Conservation (phyloP, 2,888 invertebrate genomes). For the Taenaris catops region DNA sequence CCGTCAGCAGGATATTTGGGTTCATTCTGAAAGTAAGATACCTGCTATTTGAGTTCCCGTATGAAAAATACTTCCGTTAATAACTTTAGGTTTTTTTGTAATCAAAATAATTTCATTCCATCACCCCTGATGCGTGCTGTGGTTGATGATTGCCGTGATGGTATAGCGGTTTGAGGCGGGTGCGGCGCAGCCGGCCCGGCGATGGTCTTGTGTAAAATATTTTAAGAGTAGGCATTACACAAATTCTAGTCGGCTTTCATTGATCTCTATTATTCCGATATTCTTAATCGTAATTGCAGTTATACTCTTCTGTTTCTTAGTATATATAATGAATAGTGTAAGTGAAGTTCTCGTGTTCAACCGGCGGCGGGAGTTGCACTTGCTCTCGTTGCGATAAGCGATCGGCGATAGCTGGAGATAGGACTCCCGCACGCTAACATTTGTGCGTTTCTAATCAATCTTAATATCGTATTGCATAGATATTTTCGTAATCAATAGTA, state of each 20-base stretch:
- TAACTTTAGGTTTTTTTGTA: too few species aligned
- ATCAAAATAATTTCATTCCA: too few species aligned
- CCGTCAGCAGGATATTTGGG: too few species aligned
- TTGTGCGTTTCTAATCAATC: conserved; percentile 43
- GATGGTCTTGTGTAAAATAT: conserved; percentile 41
- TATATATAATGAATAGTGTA: conserved; percentile 42
- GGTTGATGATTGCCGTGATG: too few species aligned
- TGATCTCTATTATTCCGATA: conserved; percentile 66
- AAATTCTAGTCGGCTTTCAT: conserved; percentile 77
- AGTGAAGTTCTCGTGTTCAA: conserved; percentile 59
- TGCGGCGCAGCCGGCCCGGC: conserved; percentile 19
- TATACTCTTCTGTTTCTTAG: conserved; percentile 56
- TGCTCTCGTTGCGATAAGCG: too few species aligned
- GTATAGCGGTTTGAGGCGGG: too few species aligned
- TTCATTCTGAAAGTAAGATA: too few species aligned
- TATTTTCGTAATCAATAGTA: conserved; percentile 76
- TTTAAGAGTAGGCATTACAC: conserved; percentile 63
- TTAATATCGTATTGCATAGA: conserved; percentile 62
- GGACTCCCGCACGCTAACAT: conserved; percentile 25
- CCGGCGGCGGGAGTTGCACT: conserved; percentile 25
- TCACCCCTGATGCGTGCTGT: too few species aligned
- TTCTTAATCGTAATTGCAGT: conserved; percentile 60
- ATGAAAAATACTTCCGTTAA: too few species aligned
- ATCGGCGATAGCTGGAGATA: too few species aligned
- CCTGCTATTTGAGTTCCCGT: too few species aligned